Base-by-base conservation (phyloP, 2,888 invertebrate genomes). In the Sarcophaga rosellei region DNA sequence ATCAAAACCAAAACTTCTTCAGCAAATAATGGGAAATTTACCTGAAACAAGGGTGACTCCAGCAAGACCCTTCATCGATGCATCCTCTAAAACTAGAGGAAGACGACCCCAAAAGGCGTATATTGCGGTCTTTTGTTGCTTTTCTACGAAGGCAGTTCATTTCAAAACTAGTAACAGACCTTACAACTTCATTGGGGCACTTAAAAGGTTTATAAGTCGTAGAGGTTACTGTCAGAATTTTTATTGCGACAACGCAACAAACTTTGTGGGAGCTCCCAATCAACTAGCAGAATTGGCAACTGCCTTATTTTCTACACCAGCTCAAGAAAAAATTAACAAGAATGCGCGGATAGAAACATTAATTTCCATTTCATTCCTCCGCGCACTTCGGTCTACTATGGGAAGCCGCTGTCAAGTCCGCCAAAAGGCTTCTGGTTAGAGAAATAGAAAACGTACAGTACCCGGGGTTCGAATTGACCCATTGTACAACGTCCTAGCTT, bases 101-200 rank as follows among this genome's bases (percentile, higher is more conserved):
- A 72, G 35, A 61, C 47, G 66, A 66, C 45, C 59, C 44, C 65
- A 65, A 5, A 59, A 80, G 44, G 57, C 23, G 10, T 69, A 61
- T 21, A 59, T 78, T 21, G 25, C 57, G 3, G 35, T 68, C 5
- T 77, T 68, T 15, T 57, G 65, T 35, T 70, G 68, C 11, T 78
- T 61, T 59, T 21, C 69, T n/a, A 62, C 69, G 17, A 78, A 78
- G 17, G 45, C 35, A 21, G 69, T 76, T 63, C 53, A 76, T 47
- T 25, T 83, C n/a, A 65, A 68, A 83, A 78, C 25, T 83, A 8
- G 77, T 78, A 12, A 77, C 15, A 5, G 72, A 83, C 35, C 47
- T 83, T 15, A 74, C 72, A 2, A 83, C 59, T 81, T 81, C 20
- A 45, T 77, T 6, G 63, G 59, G 2, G 47, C 77, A 47, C 23